Base-by-base conservation (phyloP, 2,113 vertebrate genomes). In the Melanocharis versteri region DNA sequence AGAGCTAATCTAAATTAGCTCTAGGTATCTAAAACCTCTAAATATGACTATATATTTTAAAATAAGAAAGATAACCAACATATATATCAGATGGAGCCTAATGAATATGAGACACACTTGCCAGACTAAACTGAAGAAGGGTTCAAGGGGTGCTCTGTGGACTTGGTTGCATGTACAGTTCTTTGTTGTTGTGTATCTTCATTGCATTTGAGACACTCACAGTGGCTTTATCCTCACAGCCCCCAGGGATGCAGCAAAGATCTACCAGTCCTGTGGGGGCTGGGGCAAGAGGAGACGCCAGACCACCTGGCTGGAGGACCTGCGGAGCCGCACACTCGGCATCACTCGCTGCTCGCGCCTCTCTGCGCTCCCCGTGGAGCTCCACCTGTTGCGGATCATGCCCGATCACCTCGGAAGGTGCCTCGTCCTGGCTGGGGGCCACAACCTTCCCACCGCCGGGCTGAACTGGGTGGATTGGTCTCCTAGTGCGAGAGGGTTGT, bases 261-360 rank as follows among this genome's bases (percentile, higher is more conserved):
- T 19, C 37, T 83, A 1, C 18, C 30, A 90, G 20, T 13, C 24
- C 30, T 3, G 0, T n/a, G 15, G 10, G 17, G 37, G 23, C 39
- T 60, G 62, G 13, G 26, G 40, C 58, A 33, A 65, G n/a, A 27
- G 24, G 71, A 64, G 31, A 70, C 3, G 1, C 68, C 33, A 50
- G 56, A 42, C 4, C 48, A 1, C 3, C 19, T 2, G 19, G 15
- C 27, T 30, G 33, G 44, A 37, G 44, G 27, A 71, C 21, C 20
- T 5, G 19, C 0, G 7, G 50, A 7, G 40, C 19, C 2, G 0
- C 3, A 2, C 45, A 20, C 42, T 18, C 5, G 6, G 33, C 35
- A 24, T 10, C 37, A 4, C 33, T 19, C 0, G 0, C 24, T 37
- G 26, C 42, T 79, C 2, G 0, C 0, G 0, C 39, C 44, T 45